A percentile compares a stretch with the other conserved stretches of the same genome.
These are phyloP conservation scores for Teleogryllus occipitalis DNA, from an alignment of 1,140 invertebrate species.

Conservation along the genomic window DNA sequence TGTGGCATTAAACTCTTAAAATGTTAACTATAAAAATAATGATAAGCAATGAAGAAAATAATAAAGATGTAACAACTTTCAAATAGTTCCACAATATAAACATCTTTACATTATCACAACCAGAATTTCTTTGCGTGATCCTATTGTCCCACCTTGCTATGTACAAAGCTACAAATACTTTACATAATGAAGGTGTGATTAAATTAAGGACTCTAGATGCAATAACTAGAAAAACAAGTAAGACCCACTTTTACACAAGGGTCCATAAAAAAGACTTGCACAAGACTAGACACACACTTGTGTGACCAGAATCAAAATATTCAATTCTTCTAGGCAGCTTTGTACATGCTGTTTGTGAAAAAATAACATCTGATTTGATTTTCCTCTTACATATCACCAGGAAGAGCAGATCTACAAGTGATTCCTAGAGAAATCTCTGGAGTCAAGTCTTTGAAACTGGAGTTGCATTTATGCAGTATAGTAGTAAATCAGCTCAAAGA, in stretches of 20 bases:
- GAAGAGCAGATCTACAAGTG: background rate
- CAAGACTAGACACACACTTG: background rate
- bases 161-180: background rate
- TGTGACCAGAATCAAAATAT: background rate
- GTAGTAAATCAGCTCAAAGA: no score
- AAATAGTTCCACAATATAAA: background rate
- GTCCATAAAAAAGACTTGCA: background rate
- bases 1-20: conserved; percentile 5
- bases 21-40: background rate
- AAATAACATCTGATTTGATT: background rate
- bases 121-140: background rate
- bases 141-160: background rate
- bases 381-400: background rate
- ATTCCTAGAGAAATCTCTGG: background rate
- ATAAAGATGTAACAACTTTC: background rate
- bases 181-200: background rate
- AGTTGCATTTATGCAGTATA: background rate
- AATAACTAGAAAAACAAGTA: background rate
- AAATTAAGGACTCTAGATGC: background rate
- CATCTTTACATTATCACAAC: background rate
- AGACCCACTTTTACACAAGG: background rate
- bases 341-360: background rate
- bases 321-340: background rate
- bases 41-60: background rate
- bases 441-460: background rate